Percentiles rank a stretch among this genome's conserved stretches.
phyloP scores from a whole-genome alignment of 2,888 invertebrate genomes.

The Oegoconia quadripuncta region DNA sequence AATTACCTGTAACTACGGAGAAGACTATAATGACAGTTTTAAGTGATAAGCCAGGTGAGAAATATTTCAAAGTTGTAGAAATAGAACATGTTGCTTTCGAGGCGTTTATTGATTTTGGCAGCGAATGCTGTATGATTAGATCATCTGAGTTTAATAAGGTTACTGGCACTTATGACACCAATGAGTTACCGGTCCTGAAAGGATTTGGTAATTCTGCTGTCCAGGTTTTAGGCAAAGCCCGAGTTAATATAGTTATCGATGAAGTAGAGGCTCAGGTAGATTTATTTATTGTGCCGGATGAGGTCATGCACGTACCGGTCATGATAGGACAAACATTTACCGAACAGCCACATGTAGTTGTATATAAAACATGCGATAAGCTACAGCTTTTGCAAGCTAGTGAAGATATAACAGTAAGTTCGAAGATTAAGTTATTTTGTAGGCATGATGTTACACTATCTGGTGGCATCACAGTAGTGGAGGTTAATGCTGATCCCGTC shows the following conservation, averaged over 20 bases:
- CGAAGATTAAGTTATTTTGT: not conserved
- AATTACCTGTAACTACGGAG: not conserved
- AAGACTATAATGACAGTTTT: not conserved
- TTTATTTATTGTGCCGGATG: conserved; percentile 4
- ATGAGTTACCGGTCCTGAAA: conserved; percentile 2
- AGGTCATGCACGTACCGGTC: not conserved
- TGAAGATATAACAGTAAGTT: not conserved
- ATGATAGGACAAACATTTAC: conserved; percentile 8
- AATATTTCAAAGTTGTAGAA: not conserved
- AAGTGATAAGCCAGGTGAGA: not conserved
- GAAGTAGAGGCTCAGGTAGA: conserved; percentile 6
- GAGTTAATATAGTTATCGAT: not conserved
- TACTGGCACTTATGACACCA: not conserved
- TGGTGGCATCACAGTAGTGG: not conserved
- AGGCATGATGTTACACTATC: not conserved
- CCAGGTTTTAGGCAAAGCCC: not conserved
- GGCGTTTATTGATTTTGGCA: conserved; percentile 7
- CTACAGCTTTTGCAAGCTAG: not conserved
- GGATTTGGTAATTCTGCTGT: conserved; percentile 1
- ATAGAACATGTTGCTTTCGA: not conserved
- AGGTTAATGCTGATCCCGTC: not conserved
- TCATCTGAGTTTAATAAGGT: conserved; percentile 1
- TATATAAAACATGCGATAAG: conserved; percentile 2
- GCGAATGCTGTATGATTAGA: conserved; percentile 6
- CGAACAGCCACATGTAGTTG: conserved; percentile 3